Conservation (phyloP, 2,113 vertebrate species). For the Brachionichthys hirsutus region DNA sequence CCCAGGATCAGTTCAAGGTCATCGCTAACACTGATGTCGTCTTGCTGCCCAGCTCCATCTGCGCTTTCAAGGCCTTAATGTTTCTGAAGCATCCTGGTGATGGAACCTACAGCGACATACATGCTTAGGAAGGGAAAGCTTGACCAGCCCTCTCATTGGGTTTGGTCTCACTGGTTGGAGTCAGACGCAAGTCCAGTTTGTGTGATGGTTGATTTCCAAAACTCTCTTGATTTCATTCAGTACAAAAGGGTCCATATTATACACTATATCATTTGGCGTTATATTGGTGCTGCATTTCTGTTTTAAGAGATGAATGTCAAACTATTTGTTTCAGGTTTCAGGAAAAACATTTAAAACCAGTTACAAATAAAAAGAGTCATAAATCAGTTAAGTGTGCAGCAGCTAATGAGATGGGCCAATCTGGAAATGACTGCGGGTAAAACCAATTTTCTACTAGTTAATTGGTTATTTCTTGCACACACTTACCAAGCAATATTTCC, state of each 20-base stretch:
- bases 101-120: constrained; percentile 34
- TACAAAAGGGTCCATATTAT: too few relatives aligned
- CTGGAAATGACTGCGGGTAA: neutral
- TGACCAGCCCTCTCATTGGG: constrained; percentile 19
- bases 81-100: constrained; percentile 40
- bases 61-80: constrained; percentile 45
- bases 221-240: too few relatives aligned
- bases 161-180: constrained; percentile 7
- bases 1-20: constrained; percentile 59
- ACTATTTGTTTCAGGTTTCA: neutral
- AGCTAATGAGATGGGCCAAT: too few relatives aligned
- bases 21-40: constrained; percentile 43
- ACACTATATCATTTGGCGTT: constrained; percentile 6
- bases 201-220: constrained; percentile 10
- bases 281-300: neutral
- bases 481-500: constrained; percentile 18
- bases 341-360: too few relatives aligned
- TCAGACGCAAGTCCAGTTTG: neutral
- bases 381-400: too few relatives aligned
- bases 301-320: constrained; percentile 12
- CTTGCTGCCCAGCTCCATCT: constrained; percentile 44
- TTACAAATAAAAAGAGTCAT: too few relatives aligned
- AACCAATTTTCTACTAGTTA: constrained; percentile 7
- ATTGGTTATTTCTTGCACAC: constrained; percentile 24
- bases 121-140: constrained; percentile 7